phyloP scores from a whole-genome alignment of 2,797 vertebrate genomes.

The Pantherophis alleghaniensis region DNA sequence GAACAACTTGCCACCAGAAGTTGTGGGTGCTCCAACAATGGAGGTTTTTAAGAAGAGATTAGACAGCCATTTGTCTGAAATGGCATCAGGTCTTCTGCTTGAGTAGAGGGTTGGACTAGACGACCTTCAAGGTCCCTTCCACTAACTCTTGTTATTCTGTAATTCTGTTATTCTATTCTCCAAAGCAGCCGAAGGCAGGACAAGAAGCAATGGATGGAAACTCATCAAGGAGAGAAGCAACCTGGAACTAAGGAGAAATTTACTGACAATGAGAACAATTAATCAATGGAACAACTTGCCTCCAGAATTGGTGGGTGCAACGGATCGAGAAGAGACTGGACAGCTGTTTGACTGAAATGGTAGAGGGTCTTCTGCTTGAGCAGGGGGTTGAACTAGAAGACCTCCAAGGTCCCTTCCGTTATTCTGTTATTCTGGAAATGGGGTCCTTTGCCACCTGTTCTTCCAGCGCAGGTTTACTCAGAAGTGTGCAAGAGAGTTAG shows the following conservation, averaged over 20 bases:
- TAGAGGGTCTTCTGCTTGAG: neutral
- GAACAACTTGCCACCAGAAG: neutral
- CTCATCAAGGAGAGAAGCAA: too few relatives aligned
- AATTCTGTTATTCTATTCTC: neutral
- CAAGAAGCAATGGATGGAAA: too few relatives aligned
- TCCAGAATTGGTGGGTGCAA: neutral
- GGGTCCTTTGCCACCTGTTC: neutral
- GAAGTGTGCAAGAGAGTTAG: neutral
- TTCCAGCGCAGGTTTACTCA: neutral
- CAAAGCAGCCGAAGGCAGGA: too few relatives aligned
- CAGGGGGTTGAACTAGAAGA: neutral
- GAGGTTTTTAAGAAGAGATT: neutral
- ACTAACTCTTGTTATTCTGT: too few relatives aligned
- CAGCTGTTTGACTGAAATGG: neutral
- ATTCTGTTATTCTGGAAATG: neutral
- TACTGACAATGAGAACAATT: too few relatives aligned
- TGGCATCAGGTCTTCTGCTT: too few relatives aligned
- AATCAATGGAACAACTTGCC: neutral
- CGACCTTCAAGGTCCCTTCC: neutral
- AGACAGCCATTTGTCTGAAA: too few relatives aligned
- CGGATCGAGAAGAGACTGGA: neutral
- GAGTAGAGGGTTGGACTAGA: neutral
- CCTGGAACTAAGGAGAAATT: too few relatives aligned
- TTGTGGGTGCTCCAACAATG: neutral
- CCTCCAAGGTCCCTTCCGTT: neutral